Conservation (phyloP, 2,113 vertebrate genomes). For the Rhynchomys soricoides region DNA sequence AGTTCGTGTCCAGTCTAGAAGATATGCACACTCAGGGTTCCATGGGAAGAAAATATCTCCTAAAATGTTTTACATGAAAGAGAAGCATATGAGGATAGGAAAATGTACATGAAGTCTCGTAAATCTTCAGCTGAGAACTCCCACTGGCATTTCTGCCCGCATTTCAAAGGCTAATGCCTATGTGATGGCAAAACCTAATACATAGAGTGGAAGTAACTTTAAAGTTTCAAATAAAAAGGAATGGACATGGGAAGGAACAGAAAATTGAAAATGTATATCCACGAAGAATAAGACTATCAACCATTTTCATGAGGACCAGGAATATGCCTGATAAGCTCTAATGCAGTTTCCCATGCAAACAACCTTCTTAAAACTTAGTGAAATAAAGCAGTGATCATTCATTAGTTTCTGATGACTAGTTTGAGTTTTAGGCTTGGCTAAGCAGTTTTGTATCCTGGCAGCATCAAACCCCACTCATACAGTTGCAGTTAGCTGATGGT, state of each 20-base stretch:
- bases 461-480: not conserved
- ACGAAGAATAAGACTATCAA: slow-evolving; percentile 3
- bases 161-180: not conserved
- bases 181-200: not conserved
- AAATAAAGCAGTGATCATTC: not conserved
- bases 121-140: not conserved
- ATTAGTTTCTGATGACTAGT: not conserved
- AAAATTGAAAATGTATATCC: not conserved
- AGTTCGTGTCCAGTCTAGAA: not conserved
- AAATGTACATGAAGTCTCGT: not conserved
- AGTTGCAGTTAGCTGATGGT: not conserved
- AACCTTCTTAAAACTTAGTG: not conserved
- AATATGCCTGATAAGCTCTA: not conserved
- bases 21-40: not conserved
- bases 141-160: not conserved
- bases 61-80: not conserved
- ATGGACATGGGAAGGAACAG: not conserved
- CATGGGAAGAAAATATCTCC: not conserved
- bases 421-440: not conserved
- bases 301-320: not conserved
- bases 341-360: not conserved
- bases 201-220: not conserved
- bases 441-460: not conserved
- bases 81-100: not conserved
- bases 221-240: not conserved